A percentile compares a stretch with the other conserved stretches of the same genome.
These are phyloP conservation scores for Picathartes gymnocephalus DNA, from an alignment of 2,113 vertebrate species.

Conservation along the genomic window DNA sequence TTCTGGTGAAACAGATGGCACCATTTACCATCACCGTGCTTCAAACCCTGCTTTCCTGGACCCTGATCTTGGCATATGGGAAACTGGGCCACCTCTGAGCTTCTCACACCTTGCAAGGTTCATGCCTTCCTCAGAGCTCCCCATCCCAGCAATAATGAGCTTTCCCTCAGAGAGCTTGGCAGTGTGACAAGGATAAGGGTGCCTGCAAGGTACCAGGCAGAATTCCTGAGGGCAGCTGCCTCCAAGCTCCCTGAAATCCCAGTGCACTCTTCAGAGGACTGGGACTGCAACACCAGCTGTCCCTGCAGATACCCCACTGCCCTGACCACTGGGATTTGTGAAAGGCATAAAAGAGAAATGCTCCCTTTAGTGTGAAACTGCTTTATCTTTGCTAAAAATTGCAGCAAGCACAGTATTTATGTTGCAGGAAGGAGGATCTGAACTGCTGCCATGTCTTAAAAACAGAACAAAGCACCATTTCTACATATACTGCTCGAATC, in stretches of 20 bases:
- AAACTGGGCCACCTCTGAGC: background rate
- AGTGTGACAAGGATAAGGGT: background rate
- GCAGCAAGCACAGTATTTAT: background rate
- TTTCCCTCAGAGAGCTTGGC: background rate
- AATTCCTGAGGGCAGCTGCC: background rate
- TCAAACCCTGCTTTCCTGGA: background rate
- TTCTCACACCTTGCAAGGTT: background rate
- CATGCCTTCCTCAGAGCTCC: background rate
- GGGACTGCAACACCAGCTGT: background rate
- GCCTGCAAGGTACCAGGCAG: background rate
- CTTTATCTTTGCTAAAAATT: background rate
- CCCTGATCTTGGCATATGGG: background rate
- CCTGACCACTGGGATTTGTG: background rate
- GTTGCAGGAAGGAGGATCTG: background rate
- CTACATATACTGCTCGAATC: background rate
- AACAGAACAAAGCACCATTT: background rate
- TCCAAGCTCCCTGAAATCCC: background rate
- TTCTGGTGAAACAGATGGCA: background rate
- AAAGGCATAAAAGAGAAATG: background rate
- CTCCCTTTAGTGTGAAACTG: background rate
- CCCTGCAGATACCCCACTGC: background rate
- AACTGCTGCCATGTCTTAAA: background rate
- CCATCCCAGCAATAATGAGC: background rate
- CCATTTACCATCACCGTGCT: background rate
- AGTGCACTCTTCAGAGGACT: background rate